These are phyloP conservation scores for Ia io DNA, from an alignment of 2,113 vertebrate species.

Conservation along the genomic window DNA sequence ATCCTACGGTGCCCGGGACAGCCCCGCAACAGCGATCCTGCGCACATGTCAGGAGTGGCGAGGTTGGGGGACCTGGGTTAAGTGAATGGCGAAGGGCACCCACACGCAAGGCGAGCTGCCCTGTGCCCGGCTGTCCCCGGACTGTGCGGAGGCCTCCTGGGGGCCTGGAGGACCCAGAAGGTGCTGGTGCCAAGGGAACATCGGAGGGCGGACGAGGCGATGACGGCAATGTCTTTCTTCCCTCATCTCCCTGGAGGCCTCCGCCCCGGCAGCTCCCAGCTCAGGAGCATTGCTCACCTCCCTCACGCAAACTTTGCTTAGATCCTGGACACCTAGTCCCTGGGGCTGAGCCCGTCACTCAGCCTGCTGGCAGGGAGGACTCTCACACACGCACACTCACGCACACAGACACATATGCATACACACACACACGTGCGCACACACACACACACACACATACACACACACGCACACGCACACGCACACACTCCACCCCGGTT, in stretches of 20 bases:
- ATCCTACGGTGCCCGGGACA: not conserved
- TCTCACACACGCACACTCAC: fast-evolving
- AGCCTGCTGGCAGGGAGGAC: not conserved
- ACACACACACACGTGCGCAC: fast-evolving
- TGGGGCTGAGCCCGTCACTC: fast-evolving
- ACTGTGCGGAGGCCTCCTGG: not conserved
- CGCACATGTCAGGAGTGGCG: not conserved
- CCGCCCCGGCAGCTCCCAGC: not conserved
- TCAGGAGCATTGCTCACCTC: not conserved
- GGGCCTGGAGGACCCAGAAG: not conserved
- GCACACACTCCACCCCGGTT: not conserved
- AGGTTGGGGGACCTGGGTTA: not conserved
- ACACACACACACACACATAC: fast-evolving
- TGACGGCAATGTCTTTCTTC: no score
- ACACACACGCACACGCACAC: no score
- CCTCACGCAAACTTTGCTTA: not conserved
- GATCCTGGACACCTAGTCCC: not conserved
- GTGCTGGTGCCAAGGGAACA: not conserved
- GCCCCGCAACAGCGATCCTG: not conserved
- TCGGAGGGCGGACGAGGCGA: not conserved
- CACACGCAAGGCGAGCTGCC: not conserved
- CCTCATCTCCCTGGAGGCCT: not conserved
- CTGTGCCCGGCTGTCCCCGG: not conserved
- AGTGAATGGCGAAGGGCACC: not conserved
- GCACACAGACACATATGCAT: fast-evolving